phyloP scores from a whole-genome alignment of 2,113 vertebrate species.

The Mesoclemmys tuberculata region DNA sequence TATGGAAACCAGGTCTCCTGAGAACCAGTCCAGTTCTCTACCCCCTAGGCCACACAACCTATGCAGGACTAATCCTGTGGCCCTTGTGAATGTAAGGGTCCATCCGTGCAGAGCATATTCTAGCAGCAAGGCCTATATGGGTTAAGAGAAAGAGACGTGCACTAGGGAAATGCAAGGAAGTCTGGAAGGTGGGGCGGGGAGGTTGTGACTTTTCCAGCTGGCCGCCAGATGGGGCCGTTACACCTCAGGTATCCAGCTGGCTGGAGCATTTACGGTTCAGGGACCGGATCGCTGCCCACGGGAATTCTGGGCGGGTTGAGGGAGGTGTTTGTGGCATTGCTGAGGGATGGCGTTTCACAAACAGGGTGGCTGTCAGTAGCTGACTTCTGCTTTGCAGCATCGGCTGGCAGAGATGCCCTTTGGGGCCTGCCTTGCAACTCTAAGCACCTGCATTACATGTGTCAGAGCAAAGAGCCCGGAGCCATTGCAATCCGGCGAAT shows the following conservation, averaged over 20 bases:
- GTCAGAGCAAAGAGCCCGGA: not conserved
- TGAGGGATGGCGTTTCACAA: not conserved
- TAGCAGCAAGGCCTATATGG: not conserved
- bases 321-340: not conserved
- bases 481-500: accelerated
- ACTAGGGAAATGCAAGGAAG: not conserved
- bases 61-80: not conserved
- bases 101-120: not conserved
- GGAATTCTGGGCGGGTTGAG: not conserved
- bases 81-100: not conserved
- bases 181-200: no score
- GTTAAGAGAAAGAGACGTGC: not conserved
- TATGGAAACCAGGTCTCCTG: not conserved
- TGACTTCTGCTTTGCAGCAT: not conserved
- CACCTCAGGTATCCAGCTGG: not conserved
- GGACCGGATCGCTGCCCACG: no score
- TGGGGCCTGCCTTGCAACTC: no score
- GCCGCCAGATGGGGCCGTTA: not conserved
- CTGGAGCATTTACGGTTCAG: not conserved
- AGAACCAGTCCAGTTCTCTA: not conserved
- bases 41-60: not conserved
- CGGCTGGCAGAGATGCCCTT: not conserved
- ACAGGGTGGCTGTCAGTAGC: not conserved
- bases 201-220: not conserved
- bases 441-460: no score